Percentiles rank a stretch among this genome's conserved stretches.
These are phyloP conservation scores for Alitta virens DNA, from an alignment of 2,888 invertebrate species.

Conservation along the genomic window DNA sequence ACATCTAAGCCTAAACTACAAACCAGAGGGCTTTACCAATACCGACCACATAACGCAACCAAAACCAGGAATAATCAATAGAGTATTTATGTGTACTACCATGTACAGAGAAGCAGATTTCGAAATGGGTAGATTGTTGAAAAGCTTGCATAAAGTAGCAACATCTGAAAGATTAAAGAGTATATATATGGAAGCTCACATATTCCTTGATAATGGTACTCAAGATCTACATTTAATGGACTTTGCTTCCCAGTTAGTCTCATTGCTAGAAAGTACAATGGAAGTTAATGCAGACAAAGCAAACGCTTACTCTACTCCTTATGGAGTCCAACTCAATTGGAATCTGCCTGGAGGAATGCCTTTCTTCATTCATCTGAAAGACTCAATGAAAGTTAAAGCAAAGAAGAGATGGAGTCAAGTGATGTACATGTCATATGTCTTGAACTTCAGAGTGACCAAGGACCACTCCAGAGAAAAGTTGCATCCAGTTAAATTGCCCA, in stretches of 20 bases:
- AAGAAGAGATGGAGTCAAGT: conserved; percentile 48
- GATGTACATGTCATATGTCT: conserved; percentile 41
- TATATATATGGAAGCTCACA: conserved; percentile 38
- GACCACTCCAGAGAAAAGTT: conserved; percentile 14
- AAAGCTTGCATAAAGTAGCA: conserved; percentile 34
- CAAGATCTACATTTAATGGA: conserved; percentile 32
- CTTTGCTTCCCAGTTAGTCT: conserved; percentile 38
- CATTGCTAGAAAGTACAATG: conserved; percentile 31
- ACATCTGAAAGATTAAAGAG: conserved; percentile 27
- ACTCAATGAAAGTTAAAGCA: conserved; percentile 35
- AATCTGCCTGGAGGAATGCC: conserved; percentile 35
- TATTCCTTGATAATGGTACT: conserved; percentile 44
- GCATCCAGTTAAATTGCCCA: not conserved
- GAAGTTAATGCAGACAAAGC: conserved; percentile 27
- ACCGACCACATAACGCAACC: not conserved
- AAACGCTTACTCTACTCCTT: conserved; percentile 35
- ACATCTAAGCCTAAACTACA: conserved; percentile 30
- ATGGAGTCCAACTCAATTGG: conserved; percentile 39
- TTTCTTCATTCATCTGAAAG: conserved; percentile 42
- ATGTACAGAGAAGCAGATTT: conserved; percentile 46
- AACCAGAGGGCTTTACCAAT: conserved; percentile 25
- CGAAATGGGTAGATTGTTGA: conserved; percentile 39
- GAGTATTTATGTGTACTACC: conserved; percentile 42
- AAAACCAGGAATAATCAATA: conserved; percentile 11
- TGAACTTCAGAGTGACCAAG: conserved; percentile 28